phyloP scores from a whole-genome alignment of 2,113 vertebrate genomes.

The Caloenas nicobarica region DNA sequence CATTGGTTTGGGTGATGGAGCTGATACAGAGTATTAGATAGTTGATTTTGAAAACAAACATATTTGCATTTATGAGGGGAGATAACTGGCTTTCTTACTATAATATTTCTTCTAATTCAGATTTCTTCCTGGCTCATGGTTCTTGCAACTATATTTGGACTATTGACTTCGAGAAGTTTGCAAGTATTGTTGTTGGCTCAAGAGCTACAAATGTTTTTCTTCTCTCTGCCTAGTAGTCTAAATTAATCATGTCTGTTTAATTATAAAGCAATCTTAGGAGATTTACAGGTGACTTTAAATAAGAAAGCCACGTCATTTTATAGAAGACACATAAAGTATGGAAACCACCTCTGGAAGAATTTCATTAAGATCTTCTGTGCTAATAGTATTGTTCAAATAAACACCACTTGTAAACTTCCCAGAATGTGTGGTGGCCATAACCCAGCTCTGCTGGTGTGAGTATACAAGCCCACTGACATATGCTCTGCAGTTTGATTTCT shows the following conservation, averaged over 20 bases:
- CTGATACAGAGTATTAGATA: not conserved
- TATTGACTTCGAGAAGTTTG: not conserved
- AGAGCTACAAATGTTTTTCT: not conserved
- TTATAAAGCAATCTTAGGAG: not conserved
- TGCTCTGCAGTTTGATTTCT: slow-evolving; percentile 7
- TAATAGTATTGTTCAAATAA: slow-evolving; percentile 31
- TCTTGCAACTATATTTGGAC: not conserved
- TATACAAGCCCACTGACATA: not conserved
- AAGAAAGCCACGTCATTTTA: not conserved
- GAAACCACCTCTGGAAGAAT: not conserved
- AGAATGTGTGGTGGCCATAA: not conserved
- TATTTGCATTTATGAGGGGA: not conserved
- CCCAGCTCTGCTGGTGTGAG: not conserved
- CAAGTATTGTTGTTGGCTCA: not conserved
- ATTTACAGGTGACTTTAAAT: not conserved
- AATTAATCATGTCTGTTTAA: not conserved
- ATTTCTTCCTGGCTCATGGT: not conserved
- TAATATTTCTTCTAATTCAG: not conserved
- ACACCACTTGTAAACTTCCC: not conserved
- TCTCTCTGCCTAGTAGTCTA: not conserved
- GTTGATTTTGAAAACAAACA: not conserved
- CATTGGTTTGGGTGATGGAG: not conserved
- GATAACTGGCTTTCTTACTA: not conserved
- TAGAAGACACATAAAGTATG: not conserved
- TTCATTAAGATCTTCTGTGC: not conserved